Percentiles rank a stretch among this genome's conserved stretches.
Conservation (phyloP, 1,140 invertebrate genomes). For the Whitmania pigra region DNA sequence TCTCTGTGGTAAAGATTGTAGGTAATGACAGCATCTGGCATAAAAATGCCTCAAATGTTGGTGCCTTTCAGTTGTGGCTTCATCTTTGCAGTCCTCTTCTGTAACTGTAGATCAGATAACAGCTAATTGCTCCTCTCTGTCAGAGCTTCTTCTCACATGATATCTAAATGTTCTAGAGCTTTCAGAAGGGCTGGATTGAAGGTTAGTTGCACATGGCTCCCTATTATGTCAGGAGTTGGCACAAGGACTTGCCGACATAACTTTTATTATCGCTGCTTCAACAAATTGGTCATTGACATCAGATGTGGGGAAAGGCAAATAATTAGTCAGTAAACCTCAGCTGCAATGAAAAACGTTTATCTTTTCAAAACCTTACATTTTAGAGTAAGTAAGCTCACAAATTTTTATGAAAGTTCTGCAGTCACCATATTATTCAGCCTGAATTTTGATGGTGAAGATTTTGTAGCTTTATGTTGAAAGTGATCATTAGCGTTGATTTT, state of each 20-base stretch:
- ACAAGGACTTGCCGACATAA: background rate
- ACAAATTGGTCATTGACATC: background rate
- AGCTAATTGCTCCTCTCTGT: background rate
- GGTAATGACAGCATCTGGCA: slow-evolving; percentile 7
- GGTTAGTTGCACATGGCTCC: background rate
- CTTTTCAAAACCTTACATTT: background rate
- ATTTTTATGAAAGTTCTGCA: background rate
- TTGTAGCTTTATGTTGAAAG: background rate
- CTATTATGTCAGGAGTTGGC: background rate
- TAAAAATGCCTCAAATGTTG: slow-evolving; percentile 6
- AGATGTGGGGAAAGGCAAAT: background rate
- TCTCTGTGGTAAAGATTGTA: background rate
- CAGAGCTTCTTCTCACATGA: background rate
- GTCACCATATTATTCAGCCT: background rate
- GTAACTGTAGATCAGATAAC: background rate
- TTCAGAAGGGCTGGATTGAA: background rate
- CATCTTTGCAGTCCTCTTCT: background rate
- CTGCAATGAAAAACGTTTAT: background rate
- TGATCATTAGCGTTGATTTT: background rate
- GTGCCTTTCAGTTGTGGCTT: background rate
- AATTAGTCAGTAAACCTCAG: slow-evolving; percentile 9
- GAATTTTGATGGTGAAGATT: background rate
- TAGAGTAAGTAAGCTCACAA: background rate
- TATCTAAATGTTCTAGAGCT: background rate
- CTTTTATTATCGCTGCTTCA: background rate